Base-by-base conservation (phyloP, 92 coral and sea anemone species). In the Epizoanthus stellaris region DNA sequence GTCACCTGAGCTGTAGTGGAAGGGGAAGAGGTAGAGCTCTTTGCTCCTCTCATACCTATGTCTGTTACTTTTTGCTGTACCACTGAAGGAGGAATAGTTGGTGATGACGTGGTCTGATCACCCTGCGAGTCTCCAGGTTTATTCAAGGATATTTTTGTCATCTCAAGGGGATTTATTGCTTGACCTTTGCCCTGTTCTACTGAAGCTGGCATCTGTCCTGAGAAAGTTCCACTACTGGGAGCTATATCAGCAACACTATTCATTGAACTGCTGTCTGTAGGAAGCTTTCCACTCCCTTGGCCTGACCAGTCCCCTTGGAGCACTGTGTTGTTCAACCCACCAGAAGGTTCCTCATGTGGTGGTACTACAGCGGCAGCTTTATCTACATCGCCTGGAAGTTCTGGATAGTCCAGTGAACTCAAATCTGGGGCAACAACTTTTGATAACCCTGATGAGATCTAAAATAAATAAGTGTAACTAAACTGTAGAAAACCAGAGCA, bases 381-480 rank as follows among this genome's bases (percentile, higher is more conserved):
- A 38, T 88, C 94, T 60, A 54, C 81, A 23, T 75, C 58, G 62
- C 63, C 90, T 61, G 98, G 98, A 34, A 96, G 85, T 62, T 96
- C 98, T 58, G 98, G 98, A 56, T 92, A 96, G 75, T 91, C 95
- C 17, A 96, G 80, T 0, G 93, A 53, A 47, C 95, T 93, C 9
- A 96, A 73, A 70, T 91, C 95, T 23, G 83, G 73, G 13, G 67
- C 19, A 45, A 43, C 72, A 12, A 58, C 45, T 70, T 62, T 79
- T 43, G 83, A 42, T 43, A 79, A 16, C 5, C 42, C 83, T 5
- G 83, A 64, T 6, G 72, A 40, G 25, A 79, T 42, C 83, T 79
- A 64, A 12, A 42, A 58, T 63, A 64, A 12, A 42, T 3, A 42
- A 4, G 39, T 17, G 30, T 7, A 64, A 61, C 13, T 70, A 70